Conservation (phyloP, 2,888 invertebrate species). For the Diloba caeruleocephala region DNA sequence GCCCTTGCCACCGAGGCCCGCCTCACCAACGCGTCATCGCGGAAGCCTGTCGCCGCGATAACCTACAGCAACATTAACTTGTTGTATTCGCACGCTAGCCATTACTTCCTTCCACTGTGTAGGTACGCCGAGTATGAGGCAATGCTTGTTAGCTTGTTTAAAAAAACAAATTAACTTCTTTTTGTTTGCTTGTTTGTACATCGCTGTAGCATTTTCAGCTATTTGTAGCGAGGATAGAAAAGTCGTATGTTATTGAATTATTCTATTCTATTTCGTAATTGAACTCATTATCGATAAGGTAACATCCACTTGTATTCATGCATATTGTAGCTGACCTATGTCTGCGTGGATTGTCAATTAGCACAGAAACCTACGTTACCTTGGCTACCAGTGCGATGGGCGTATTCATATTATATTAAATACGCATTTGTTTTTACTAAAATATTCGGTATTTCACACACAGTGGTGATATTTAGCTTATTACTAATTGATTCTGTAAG, state of each 20-base stretch:
- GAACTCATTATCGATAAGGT: no score
- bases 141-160: constrained; percentile 19
- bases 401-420: neutral
- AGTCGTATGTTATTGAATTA: constrained; percentile 26
- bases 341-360: neutral
- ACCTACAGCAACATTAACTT: no score
- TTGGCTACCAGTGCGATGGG: constrained; percentile 2
- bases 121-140: constrained; percentile 12
- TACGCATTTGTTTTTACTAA: neutral
- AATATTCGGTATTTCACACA: neutral
- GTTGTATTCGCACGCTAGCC: no score
- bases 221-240: constrained; percentile 2
- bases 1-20: no score
- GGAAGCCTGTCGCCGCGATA: no score
- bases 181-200: constrained; percentile 31
- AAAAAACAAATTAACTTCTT: constrained; percentile 36
- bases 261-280: constrained; percentile 17
- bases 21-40: no score
- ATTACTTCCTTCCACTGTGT: constrained; percentile 23
- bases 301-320: no score
- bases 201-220: constrained; percentile 14
- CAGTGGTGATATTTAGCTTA: no score
- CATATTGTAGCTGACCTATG: no score
- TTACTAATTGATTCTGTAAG: no score
- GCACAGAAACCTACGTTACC: neutral